Evolutionary conservation across 2,113 vertebrate species (phyloP), one percentile per base, ranked within the genome.

Genomic region (Tragelaphus buxtoni): DNA sequence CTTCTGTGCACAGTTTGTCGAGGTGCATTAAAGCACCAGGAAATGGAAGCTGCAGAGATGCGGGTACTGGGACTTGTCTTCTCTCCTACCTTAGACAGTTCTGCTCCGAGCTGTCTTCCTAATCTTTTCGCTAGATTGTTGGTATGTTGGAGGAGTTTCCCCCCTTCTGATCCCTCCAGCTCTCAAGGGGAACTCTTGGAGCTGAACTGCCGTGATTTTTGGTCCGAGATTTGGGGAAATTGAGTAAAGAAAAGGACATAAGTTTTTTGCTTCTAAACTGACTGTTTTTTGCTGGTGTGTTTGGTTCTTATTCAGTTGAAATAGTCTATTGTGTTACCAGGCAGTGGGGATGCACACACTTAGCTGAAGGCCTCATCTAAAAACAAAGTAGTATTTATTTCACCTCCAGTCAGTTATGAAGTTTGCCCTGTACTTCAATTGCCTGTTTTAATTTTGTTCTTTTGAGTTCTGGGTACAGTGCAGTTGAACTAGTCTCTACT

Each of bases 401-500:
- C 30, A 61, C 51, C 18, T 93, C 10, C 5, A 81, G 11, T 81
- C 32, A 65, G 77, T 95, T 83, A 56, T 9, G 49, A 96, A 95
- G 88, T 94, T 97, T 96, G 53, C n/a, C 51, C 35, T 91, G 24
- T 72, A 47, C 88, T 91, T 96, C 85, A 90, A 85, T 86, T 95
- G 39, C 47, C 63, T 87, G 24, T 92, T 96, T 89, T 72, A 87
- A 83, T 90, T 95, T 92, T 92, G 53, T 92, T 83, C 45, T 94
- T 94, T 89, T 69, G 88, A 65, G 30, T 97, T 97, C 74, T 95
- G 49, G 49, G 81, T 96, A 72, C n/a, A 61, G 65, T 88, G 51
- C 81, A 81, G 0, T 77, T 63, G 69, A 88, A 85, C 45, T 74
- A 49, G 6, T 91, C n/a, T 91, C 13, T 60, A 53, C 76, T 30